Evolutionary conservation across 2,888 invertebrate genomes (phyloP).

Genomic region (Altica lythri): DNA sequence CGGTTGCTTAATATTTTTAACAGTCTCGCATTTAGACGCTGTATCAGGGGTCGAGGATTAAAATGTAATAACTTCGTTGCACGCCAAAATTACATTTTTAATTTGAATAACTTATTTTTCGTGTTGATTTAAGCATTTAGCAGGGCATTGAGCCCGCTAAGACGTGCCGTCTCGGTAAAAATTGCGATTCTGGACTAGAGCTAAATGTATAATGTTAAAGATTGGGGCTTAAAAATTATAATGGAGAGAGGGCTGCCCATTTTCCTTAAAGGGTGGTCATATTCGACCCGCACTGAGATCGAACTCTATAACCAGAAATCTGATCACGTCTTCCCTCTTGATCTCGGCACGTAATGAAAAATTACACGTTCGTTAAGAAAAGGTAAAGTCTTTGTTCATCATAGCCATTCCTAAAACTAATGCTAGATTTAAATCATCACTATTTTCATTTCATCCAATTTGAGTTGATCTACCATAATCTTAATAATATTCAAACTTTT

Average conservation of each 20-base stretch:
- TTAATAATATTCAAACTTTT: not conserved
- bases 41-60: slow-evolving; percentile 57
- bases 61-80: slow-evolving; percentile 59
- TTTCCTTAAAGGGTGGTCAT: slow-evolving; percentile 31
- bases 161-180: slow-evolving; percentile 74
- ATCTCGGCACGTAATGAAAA: slow-evolving; percentile 73
- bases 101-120: slow-evolving; percentile 75
- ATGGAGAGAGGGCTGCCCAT: slow-evolving; percentile 59
- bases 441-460: too few species aligned
- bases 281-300: slow-evolving; percentile 27
- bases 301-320: slow-evolving; percentile 55
- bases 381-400: slow-evolving; percentile 29
- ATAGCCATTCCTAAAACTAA: slow-evolving; percentile 8
- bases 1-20: slow-evolving; percentile 59
- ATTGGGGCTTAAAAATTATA: slow-evolving; percentile 76
- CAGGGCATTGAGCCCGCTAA: slow-evolving; percentile 60
- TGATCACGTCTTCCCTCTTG: slow-evolving; percentile 61
- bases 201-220: slow-evolving; percentile 74
- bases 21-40: slow-evolving; percentile 55
- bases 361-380: slow-evolving; percentile 59
- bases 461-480: not conserved
- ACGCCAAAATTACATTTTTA: slow-evolving; percentile 69
- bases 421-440: too few species aligned
- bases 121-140: slow-evolving; percentile 72
- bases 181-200: slow-evolving; percentile 73